Evolutionary conservation across 2,888 invertebrate genomes (phyloP).

Genomic region (Luperina testacea): DNA sequence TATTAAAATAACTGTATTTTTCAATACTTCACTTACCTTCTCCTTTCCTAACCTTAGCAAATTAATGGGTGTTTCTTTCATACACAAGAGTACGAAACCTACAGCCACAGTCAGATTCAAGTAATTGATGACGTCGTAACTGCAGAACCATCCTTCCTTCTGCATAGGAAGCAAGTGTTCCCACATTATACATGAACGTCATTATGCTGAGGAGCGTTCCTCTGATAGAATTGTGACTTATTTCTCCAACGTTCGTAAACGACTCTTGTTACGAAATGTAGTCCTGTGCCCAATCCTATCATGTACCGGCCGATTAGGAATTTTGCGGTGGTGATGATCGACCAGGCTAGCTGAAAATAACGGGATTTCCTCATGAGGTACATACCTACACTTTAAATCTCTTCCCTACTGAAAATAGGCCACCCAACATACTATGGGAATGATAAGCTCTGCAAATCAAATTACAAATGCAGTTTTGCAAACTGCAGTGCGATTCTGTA

Average conservation of each 20-base stretch:
- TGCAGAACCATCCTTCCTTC: constrained; percentile 73
- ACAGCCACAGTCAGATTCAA: constrained; percentile 62
- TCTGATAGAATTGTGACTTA: constrained; percentile 69
- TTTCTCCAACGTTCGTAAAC: constrained; percentile 89
- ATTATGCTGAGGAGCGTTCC: constrained; percentile 62
- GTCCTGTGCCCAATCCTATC: constrained; percentile 83
- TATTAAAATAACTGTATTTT: neutral
- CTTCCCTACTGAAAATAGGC: neutral
- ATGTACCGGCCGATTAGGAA: constrained; percentile 85
- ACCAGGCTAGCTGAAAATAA: constrained; percentile 72
- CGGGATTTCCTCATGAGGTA: neutral
- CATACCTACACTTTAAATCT: neutral
- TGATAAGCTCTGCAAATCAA: neutral
- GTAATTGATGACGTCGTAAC: constrained; percentile 70
- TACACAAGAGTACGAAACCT: constrained; percentile 56
- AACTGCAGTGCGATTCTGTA: too few relatives aligned
- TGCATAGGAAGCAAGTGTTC: constrained; percentile 67
- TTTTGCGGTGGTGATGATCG: constrained; percentile 68
- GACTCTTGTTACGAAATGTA: constrained; percentile 82
- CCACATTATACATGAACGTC: constrained; percentile 63
- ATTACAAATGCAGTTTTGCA: neutral
- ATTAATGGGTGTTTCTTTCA: constrained; percentile 71
- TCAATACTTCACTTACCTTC: constrained; percentile 60
- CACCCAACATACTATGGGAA: neutral
- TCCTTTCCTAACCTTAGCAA: constrained; percentile 68